Conservation (phyloP, 2,797 vertebrate species). For the Poecile montanus region DNA sequence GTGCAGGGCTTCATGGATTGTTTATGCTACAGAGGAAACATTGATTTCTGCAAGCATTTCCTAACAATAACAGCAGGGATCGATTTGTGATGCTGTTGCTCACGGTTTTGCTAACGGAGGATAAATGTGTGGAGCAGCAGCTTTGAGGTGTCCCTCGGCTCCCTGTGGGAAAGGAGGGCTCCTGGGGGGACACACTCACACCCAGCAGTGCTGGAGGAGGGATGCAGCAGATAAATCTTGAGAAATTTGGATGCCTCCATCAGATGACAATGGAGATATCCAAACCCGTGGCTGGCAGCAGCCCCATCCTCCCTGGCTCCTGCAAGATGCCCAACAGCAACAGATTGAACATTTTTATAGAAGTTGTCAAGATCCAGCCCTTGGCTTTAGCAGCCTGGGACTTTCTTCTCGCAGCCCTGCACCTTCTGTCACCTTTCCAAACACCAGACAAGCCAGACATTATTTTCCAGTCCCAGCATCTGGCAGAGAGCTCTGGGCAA, state of each 20-base stretch:
- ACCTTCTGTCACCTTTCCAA: slow-evolving; percentile 50
- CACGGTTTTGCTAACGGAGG: background rate
- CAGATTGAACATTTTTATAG: background rate
- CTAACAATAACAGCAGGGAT: background rate
- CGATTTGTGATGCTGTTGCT: background rate
- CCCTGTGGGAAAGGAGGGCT: background rate
- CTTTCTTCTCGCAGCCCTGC: background rate
- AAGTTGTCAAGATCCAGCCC: background rate
- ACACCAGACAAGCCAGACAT: slow-evolving; percentile 40
- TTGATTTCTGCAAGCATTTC: slow-evolving; percentile 7
- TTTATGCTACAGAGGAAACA: background rate
- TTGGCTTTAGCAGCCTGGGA: background rate
- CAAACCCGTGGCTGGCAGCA: background rate
- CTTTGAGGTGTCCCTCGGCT: background rate
- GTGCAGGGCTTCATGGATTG: background rate
- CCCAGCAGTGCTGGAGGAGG: background rate
- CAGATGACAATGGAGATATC: background rate
- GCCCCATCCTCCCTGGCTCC: background rate
- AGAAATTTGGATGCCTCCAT: background rate
- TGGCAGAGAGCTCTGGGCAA: slow-evolving; percentile 28
- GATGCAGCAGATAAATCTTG: background rate
- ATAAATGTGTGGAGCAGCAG: background rate
- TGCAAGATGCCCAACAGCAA: background rate
- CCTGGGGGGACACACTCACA: background rate
- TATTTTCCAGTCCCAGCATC: slow-evolving; percentile 47